phyloP scores from a whole-genome alignment of 2,888 invertebrate genomes.

The Spilarctia lutea region DNA sequence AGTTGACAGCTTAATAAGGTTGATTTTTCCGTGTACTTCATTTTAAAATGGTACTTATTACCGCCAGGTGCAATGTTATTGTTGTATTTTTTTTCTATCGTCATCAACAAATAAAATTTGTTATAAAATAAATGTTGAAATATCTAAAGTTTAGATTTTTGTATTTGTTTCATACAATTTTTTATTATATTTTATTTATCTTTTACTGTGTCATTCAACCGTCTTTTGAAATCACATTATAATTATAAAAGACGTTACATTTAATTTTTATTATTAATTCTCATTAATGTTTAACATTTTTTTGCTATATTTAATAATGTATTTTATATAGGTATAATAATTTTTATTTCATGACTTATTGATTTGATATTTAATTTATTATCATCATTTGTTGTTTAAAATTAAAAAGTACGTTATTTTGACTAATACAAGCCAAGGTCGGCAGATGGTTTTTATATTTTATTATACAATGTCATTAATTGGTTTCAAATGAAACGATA shows the following conservation, averaged over 20 bases:
- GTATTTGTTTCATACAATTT: neutral
- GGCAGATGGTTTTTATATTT: neutral
- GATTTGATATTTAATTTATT: neutral
- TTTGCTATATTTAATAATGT: neutral
- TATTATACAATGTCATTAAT: neutral
- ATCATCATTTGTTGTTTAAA: neutral
- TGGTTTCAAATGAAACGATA: neutral
- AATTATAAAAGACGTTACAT: neutral
- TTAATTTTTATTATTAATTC: neutral
- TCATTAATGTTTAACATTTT: neutral
- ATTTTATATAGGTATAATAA: neutral
- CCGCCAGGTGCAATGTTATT: neutral
- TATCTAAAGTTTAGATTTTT: neutral
- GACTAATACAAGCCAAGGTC: neutral
- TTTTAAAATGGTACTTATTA: slow-evolving; percentile 18
- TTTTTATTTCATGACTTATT: neutral
- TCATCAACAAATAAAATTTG: neutral
- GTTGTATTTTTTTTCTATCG: neutral
- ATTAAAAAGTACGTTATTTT: neutral
- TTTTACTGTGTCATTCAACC: neutral
- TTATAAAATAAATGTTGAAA: neutral
- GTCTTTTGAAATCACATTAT: neutral
- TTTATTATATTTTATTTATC: neutral
- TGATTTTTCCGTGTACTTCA: slow-evolving; percentile 11
- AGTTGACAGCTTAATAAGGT: slow-evolving; percentile 15